phyloP scores from a whole-genome alignment of 2,113 vertebrate genomes.

The Lasiurus cinereus region DNA sequence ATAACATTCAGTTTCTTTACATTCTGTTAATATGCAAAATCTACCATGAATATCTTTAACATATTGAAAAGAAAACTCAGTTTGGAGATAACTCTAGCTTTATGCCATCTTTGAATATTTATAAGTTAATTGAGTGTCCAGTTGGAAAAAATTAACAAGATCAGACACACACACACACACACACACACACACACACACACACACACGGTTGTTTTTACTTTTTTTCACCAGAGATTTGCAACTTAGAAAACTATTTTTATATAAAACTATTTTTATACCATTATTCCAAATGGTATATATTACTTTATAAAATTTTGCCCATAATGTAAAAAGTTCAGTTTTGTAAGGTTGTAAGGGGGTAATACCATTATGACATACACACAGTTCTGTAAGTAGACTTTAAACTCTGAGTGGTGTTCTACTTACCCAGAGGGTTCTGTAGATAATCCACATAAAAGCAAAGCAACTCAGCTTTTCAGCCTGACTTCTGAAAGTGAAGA shows the following conservation, averaged over 20 bases:
- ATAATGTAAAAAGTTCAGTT: not conserved
- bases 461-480: conserved; percentile 14
- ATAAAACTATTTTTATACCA: not conserved
- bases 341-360: not conserved
- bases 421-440: conserved; percentile 39
- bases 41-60: not conserved
- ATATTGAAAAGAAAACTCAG: not conserved
- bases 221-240: not conserved
- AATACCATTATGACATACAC: not conserved
- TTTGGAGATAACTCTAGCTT: not conserved
- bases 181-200: too few species aligned
- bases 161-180: not conserved
- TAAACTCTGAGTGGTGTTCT: not conserved
- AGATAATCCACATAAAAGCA: not conserved
- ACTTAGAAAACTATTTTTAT: not conserved
- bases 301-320: not conserved
- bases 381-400: not conserved
- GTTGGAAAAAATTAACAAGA: not conserved
- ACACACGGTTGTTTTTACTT: not conserved
- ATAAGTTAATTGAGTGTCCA: not conserved
- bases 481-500: conserved; percentile 36
- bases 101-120: not conserved
- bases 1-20: not conserved
- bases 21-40: conserved; percentile 34
- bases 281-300: not conserved